Base-by-base conservation (phyloP, 2,888 invertebrate genomes). In the Acanthopleura granulata region DNA sequence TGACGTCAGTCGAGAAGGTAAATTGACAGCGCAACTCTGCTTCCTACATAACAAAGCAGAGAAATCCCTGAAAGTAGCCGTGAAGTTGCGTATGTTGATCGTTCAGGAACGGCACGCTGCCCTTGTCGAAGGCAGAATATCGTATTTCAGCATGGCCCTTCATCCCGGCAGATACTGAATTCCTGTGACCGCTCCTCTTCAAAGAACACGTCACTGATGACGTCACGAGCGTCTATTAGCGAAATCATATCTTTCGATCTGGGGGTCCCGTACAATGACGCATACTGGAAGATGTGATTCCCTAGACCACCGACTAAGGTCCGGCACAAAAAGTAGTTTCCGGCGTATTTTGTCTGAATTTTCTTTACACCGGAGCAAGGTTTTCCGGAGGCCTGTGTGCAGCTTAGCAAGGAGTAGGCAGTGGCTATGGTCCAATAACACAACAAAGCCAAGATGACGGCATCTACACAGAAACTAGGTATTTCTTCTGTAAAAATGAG, bases 211-310 rank as follows among this genome's bases (percentile, higher is more conserved):
- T 16, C 25, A 27, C 14, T 29, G 16, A 69, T 29, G 25, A 25
- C n/a, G 30, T 40, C 18, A n/a, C 40, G 16, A 12, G n/a, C n/a
- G 71, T 49, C 40, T 16, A 49, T 49, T 18, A 71, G 4, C 3
- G 71, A 14, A 16, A 49, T n/a, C 71, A 71, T 71, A 3, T n/a
- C 49, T 18, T 71, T 71, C 11, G 22, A 15, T 22, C 25, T 40
- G n/a, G 71, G 40, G 11, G 12, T 40, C 1, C 40, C 71, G 25
- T 71, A 71, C n/a, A 71, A 22, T 3, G 71, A 40, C 18, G 71
- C 71, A 71, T 71, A 71, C 50, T 71, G 71, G 49, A 71, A 71
- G 40, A 71, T 71, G 22, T 71, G 71, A 49, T 71, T 71, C 14
- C 71, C 71, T n/a, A 49, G n/a, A n/a, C 71, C 49, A 49, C 66